Base-by-base conservation (phyloP, 1,140 invertebrate species). In the Pseudomyrmex flavicornis region DNA sequence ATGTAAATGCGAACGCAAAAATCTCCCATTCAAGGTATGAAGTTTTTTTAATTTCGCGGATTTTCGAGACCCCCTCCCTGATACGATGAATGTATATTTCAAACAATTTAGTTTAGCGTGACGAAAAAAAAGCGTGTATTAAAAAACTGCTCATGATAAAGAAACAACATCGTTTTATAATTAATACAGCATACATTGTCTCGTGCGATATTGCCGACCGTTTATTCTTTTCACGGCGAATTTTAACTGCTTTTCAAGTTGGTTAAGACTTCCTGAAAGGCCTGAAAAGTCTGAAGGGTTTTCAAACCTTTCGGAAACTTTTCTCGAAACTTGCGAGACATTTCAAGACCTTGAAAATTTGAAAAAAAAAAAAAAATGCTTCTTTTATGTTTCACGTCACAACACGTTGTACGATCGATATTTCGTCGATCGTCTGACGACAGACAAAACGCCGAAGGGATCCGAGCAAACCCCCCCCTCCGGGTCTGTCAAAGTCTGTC, bases 291-390 rank as follows among this genome's bases (percentile, higher is more conserved):
- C 46, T 50, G 66, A 72, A 59, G 76, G 76, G 72, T 80, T 80
- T 80, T 80, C 46, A n/a, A 80, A 80, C 59, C 65, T 80, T 72
- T 17, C 12, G 15, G 10, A 80, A 80, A 35, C 35, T 35, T 66
- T 80, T 59, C 35, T 77, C 20, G 26, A 61, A 70, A 80, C 76
- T 70, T 80, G 0, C n/a, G 4, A 80, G 66, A 80, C 66, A 59
- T 72, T 80, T 80, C 66, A 70, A 48, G 76, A 80, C 76, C 76
- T 80, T 80, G 76, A 80, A 80, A 80, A 35, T 80, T 70, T 70
- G 26, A 4, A 46, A 79, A 22, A 22, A 22, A 22, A 22, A 22
- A 22, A 22, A 26, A 79, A 80, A 59, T 50, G n/a, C 20, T 61
- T 44, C 15, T n/a, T 58, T 50, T n/a, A 26, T 12, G 20, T 8